phyloP scores from a whole-genome alignment of 2,113 vertebrate genomes.

The Porphyrio hochstetteri region DNA sequence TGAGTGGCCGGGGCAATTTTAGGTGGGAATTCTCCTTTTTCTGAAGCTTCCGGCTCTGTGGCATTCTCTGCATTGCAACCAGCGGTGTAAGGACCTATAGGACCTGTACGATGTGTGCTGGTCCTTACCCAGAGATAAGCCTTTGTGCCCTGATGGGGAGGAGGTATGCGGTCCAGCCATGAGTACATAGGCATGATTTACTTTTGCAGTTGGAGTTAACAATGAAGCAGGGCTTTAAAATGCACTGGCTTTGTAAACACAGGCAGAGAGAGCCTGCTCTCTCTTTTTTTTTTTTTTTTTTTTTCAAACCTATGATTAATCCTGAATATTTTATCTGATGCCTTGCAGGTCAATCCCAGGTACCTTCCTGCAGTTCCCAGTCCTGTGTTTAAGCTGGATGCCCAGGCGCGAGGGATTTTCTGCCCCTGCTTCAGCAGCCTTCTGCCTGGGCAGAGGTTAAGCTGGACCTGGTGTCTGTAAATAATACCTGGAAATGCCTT shows the following conservation, averaged over 20 bases:
- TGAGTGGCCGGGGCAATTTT: neutral
- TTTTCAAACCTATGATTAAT: neutral
- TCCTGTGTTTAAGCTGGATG: neutral
- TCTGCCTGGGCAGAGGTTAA: neutral
- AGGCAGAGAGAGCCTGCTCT: neutral
- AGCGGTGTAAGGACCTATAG: neutral
- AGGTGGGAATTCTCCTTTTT: neutral
- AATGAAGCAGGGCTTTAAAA: conserved; percentile 44
- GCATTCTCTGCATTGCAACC: neutral
- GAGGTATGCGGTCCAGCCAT: conserved; percentile 18
- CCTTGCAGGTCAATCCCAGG: neutral
- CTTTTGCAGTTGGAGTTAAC: conserved; percentile 42
- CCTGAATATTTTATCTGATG: neutral
- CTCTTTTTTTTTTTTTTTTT: neutral
- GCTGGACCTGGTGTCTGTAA: neutral
- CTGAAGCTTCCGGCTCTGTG: neutral
- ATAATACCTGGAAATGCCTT: neutral
- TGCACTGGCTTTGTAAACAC: conserved; percentile 29
- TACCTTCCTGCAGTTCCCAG: neutral
- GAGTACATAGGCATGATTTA: conserved; percentile 37
- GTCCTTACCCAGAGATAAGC: conserved; percentile 6
- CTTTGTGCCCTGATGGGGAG: conserved; percentile 3
- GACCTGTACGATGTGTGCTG: neutral
- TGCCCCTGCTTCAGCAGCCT: neutral
- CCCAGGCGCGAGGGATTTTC: neutral